phyloP scores from a whole-genome alignment of 2,888 invertebrate species.

The Auanema freiburgensis region DNA sequence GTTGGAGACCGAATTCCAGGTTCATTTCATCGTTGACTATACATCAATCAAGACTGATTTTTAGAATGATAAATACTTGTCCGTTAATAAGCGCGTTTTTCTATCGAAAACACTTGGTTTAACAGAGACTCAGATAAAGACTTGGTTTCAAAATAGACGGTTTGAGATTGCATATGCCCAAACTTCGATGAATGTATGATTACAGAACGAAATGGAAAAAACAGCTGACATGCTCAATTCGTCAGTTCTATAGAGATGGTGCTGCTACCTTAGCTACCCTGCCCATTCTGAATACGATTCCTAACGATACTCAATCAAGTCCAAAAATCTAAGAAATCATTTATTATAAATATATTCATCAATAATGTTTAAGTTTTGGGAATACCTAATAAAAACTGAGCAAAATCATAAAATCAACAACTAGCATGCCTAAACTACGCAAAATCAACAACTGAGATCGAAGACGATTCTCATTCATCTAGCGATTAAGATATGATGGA shows the following conservation, averaged over 20 bases:
- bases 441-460: constrained; percentile 4
- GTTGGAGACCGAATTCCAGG: constrained; percentile 89
- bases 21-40: constrained; percentile 48
- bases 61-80: constrained; percentile 87
- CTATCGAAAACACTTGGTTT: constrained; percentile 83
- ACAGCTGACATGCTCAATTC: constrained; percentile 84
- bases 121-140: constrained; percentile 93
- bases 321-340: too few species aligned
- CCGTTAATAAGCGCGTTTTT: constrained; percentile 91
- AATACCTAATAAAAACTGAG: too few species aligned
- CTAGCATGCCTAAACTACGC: background rate
- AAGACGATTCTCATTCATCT: constrained; percentile 1
- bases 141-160: constrained; percentile 90
- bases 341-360: too few species aligned
- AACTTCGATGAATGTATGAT: too few species aligned
- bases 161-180: constrained; percentile 46
- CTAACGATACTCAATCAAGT: too few species aligned
- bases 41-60: constrained; percentile 29
- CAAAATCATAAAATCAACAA: constrained; percentile 3
- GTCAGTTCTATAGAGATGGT: constrained; percentile 81
- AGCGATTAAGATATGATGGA: constrained; percentile 6
- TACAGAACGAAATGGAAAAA: constrained; percentile 92
- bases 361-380: too few species aligned
- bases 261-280: background rate
- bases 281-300: too few species aligned